Conservation (phyloP, 2,888 invertebrate genomes). For the Drosophila suboccidentalis region DNA sequence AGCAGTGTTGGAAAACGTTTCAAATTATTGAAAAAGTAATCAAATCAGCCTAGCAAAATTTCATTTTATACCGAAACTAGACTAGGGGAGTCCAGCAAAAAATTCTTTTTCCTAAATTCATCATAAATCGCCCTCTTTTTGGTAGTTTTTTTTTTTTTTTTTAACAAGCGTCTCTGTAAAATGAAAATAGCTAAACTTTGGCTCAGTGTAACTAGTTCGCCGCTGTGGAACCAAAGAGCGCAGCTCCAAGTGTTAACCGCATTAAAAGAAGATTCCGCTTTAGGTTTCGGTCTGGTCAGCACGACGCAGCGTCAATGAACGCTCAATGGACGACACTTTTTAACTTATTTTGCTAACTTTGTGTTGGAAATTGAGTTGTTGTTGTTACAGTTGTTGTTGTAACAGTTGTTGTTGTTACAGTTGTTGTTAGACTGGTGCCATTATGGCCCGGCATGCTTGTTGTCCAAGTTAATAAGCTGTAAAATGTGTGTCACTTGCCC, state of each 20-base stretch:
- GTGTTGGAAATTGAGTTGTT: conserved; percentile 18
- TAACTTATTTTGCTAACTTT: conserved; percentile 37
- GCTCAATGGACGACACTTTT: conserved; percentile 51
- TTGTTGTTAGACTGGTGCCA: conserved; percentile 24
- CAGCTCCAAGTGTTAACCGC: conserved; percentile 14
- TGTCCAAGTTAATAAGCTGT: conserved; percentile 81
- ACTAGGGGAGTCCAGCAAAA: too few relatives aligned
- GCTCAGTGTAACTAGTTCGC: conserved; percentile 12
- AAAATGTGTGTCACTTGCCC: conserved; percentile 80
- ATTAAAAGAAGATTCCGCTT: conserved; percentile 12
- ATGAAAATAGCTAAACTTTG: too few relatives aligned
- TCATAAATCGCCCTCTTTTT: too few relatives aligned
- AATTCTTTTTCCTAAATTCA: too few relatives aligned
- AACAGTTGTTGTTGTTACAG: conserved; percentile 26
- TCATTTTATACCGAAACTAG: too few relatives aligned
- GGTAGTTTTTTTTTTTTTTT: too few relatives aligned
- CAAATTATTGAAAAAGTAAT: too few relatives aligned
- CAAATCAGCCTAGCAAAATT: too few relatives aligned
- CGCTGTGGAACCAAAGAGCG: conserved; percentile 11
- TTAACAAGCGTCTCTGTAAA: too few relatives aligned
- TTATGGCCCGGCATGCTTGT: conserved; percentile 55
- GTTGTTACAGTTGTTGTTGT: conserved; percentile 26
- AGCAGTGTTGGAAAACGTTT: too few relatives aligned
- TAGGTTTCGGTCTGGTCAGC: conserved; percentile 56
- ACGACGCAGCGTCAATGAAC: conserved; percentile 47